Conservation (phyloP, 2,113 vertebrate species). For the Rhombomys opimus region DNA sequence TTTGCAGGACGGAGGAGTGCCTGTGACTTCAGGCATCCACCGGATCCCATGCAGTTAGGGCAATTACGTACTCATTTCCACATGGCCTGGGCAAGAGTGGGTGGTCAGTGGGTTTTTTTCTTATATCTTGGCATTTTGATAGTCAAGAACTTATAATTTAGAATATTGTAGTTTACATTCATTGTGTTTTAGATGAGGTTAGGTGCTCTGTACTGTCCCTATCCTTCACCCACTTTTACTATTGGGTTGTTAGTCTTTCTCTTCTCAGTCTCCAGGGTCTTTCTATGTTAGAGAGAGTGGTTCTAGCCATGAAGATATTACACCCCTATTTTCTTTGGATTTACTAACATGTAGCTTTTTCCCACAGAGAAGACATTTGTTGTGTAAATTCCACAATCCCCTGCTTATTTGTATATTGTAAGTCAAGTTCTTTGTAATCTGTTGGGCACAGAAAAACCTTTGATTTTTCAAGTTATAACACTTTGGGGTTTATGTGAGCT, state of each 20-base stretch:
- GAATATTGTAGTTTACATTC: not conserved
- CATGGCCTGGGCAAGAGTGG: not conserved
- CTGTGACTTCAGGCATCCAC: not conserved
- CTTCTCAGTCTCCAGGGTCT: not conserved
- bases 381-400: not conserved
- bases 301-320: not conserved
- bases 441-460: not conserved
- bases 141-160: not conserved
- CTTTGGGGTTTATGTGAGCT: not conserved
- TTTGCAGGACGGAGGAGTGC: not conserved
- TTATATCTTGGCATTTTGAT: not conserved
- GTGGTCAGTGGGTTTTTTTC: not conserved
- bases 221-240: no score
- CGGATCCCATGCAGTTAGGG: not conserved
- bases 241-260: not conserved
- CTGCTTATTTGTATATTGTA: slow-evolving; percentile 26
- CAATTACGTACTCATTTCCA: not conserved
- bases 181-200: no score
- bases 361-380: not conserved
- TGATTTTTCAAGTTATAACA: slow-evolving; percentile 26
- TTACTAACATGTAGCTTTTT: not conserved
- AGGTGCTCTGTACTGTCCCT: not conserved
- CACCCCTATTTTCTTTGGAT: slow-evolving; percentile 16
- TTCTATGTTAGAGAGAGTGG: not conserved
- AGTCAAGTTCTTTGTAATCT: not conserved